Evolutionary conservation across 2,888 invertebrate species (phyloP).

Genomic region (Bhutanitis thaidina): DNA sequence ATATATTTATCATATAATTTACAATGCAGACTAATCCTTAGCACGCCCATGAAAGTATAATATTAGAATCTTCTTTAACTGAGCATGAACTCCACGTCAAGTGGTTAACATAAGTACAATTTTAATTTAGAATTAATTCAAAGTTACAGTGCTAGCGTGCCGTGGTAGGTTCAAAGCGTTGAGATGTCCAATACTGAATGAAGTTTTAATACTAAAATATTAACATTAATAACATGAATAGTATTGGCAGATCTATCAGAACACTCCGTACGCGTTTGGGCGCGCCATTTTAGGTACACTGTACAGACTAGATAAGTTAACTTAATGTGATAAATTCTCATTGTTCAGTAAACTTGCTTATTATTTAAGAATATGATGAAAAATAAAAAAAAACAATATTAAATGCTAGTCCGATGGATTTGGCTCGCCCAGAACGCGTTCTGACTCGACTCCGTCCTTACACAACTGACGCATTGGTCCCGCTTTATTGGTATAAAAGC

Average conservation of each 20-base stretch:
- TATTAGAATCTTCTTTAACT: too few relatives aligned
- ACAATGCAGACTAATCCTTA: slow-evolving; percentile 1
- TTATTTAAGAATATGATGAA: background rate
- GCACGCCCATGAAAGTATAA: background rate
- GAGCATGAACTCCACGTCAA: background rate
- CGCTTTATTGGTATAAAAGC: slow-evolving; percentile 46
- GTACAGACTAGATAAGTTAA: slow-evolving; percentile 20
- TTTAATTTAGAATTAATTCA: background rate
- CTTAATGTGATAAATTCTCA: slow-evolving; percentile 12
- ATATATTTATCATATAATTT: background rate
- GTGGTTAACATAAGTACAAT: slow-evolving; percentile 13
- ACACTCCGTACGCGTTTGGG: slow-evolving; percentile 1
- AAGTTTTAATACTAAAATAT: slow-evolving; percentile 30
- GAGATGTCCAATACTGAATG: slow-evolving; percentile 42
- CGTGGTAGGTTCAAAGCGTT: slow-evolving; percentile 25
- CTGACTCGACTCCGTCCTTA: slow-evolving; percentile 10
- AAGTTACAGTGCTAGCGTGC: slow-evolving; percentile 16
- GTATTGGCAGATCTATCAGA: slow-evolving; percentile 23
- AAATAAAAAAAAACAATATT: background rate
- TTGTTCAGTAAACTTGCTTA: slow-evolving; percentile 8
- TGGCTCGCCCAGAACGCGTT: slow-evolving; percentile 8
- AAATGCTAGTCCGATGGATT: slow-evolving; percentile 8
- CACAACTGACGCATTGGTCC: slow-evolving; percentile 35
- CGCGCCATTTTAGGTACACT: slow-evolving; percentile 14
- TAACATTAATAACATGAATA: slow-evolving; percentile 17